These are phyloP conservation scores for Malthinus flaveolus DNA, from an alignment of 2,888 invertebrate species.

Conservation along the genomic window DNA sequence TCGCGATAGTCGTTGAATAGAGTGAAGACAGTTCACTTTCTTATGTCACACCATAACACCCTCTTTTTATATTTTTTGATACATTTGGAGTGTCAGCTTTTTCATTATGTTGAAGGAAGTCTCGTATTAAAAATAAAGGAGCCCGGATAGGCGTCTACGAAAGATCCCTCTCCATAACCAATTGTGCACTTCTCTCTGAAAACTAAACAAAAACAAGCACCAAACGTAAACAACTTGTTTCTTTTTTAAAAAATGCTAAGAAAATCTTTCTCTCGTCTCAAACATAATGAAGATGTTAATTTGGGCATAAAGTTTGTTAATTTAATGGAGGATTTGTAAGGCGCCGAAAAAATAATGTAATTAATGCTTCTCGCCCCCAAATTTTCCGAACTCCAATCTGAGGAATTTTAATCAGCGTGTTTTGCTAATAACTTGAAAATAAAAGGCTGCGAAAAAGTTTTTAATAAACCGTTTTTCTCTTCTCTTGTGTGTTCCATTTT, in stretches of 20 bases:
- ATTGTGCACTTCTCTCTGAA: too few relatives aligned
- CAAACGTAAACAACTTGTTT: not conserved
- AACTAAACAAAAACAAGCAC: too few relatives aligned
- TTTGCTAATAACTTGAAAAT: conserved; percentile 17
- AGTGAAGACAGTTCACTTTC: too few relatives aligned
- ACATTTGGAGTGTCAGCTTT: too few relatives aligned
- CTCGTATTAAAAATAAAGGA: too few relatives aligned
- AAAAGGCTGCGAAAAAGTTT: conserved; percentile 8
- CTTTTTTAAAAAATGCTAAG: not conserved
- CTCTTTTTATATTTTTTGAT: too few relatives aligned
- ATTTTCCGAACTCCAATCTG: conserved; percentile 13
- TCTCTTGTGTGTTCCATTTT: conserved; percentile 1
- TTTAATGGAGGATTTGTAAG: conserved; percentile 8
- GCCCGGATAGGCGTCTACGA: too few relatives aligned
- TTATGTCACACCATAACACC: too few relatives aligned
- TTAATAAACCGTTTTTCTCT: conserved; percentile 17
- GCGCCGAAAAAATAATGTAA: conserved; percentile 8
- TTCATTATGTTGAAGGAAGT: too few relatives aligned
- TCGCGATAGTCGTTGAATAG: too few relatives aligned
- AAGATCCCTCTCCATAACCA: too few relatives aligned
- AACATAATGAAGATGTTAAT: conserved; percentile 14
- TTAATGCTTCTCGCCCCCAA: conserved; percentile 20
- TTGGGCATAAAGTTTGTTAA: conserved; percentile 16
- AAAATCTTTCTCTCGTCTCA: not conserved
- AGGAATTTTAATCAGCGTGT: conserved; percentile 25